phyloP scores from a whole-genome alignment of 2,888 invertebrate genomes.

The Epiblema foenella region DNA sequence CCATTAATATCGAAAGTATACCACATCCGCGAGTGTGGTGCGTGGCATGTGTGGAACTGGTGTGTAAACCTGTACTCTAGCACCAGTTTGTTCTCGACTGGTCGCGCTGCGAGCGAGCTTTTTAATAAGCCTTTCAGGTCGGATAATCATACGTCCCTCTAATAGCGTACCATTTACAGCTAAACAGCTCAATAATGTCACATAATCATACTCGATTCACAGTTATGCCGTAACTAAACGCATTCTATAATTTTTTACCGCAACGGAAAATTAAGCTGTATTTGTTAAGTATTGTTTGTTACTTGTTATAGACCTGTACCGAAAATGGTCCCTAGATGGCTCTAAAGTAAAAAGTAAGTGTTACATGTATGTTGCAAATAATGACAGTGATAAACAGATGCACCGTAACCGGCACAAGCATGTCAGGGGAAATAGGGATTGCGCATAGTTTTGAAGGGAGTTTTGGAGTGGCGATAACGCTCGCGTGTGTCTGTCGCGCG shows the following conservation, averaged over 20 bases:
- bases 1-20: slow-evolving; percentile 80
- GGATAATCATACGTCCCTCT: slow-evolving; percentile 59
- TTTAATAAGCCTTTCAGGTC: slow-evolving; percentile 70
- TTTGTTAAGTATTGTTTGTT: not conserved
- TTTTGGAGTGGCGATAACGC: slow-evolving; percentile 59
- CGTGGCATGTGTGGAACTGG: slow-evolving; percentile 71
- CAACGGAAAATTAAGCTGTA: not conserved
- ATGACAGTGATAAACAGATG: slow-evolving; percentile 45
- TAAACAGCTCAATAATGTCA: slow-evolving; percentile 44
- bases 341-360: no score
- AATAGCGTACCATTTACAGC: slow-evolving; percentile 44
- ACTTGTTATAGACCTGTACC: not conserved
- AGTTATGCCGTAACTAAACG: slow-evolving; percentile 29
- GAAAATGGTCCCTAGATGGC: not conserved
- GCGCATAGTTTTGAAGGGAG: slow-evolving; percentile 55
- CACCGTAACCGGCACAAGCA: slow-evolving; percentile 52
- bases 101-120: slow-evolving; percentile 67
- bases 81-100: slow-evolving; percentile 74
- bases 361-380: no score
- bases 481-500: slow-evolving; percentile 63
- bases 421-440: slow-evolving; percentile 53
- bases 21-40: slow-evolving; percentile 76
- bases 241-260: not conserved
- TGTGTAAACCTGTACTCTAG: slow-evolving; percentile 70
- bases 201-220: slow-evolving; percentile 32